phyloP scores from a whole-genome alignment of 2,888 invertebrate species.

The Netelia virgata region DNA sequence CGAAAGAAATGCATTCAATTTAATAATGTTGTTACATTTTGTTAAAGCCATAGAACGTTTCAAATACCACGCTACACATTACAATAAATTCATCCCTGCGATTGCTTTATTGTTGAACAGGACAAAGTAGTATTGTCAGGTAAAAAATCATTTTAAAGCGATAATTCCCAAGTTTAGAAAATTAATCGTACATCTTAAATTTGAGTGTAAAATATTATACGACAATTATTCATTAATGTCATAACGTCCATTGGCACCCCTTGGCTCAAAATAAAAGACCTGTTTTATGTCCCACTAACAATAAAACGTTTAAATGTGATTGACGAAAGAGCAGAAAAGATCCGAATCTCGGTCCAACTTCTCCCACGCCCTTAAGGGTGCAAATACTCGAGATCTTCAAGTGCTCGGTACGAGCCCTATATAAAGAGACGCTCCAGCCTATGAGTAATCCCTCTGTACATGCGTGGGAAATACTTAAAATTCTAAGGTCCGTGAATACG shows the following conservation, averaged over 20 bases:
- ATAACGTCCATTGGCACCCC: background rate
- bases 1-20: no score
- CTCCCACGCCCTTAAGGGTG: background rate
- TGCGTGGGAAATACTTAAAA: background rate
- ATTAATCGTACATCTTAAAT: no score
- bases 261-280: background rate
- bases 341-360: background rate
- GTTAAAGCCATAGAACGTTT: no score
- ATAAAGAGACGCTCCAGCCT: background rate
- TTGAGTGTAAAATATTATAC: background rate
- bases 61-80: no score
- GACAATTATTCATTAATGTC: background rate
- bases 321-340: background rate
- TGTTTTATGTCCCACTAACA: background rate
- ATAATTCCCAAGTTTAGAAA: no score
- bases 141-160: no score
- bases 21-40: no score
- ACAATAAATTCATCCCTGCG: no score
- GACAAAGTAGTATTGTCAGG: no score
- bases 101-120: no score
- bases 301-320: background rate
- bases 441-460: background rate
- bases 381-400: background rate
- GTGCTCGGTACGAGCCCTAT: background rate
- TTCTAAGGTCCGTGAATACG: background rate